phyloP scores from a whole-genome alignment of 2,797 vertebrate species.

The Pogonophryne albipinna region DNA sequence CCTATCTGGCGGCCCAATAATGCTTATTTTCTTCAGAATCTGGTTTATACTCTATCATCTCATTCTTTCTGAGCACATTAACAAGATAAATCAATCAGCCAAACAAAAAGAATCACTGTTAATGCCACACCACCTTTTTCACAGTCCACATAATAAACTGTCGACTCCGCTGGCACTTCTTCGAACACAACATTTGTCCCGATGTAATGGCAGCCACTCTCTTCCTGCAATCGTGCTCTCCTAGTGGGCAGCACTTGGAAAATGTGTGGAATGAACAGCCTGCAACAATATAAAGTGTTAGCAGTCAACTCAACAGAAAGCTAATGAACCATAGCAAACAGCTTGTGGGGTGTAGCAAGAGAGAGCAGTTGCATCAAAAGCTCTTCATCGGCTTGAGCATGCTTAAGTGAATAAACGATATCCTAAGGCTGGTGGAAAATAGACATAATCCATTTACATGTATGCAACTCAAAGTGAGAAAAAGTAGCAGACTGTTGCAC shows the following conservation, averaged over 20 bases:
- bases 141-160: conserved; percentile 45
- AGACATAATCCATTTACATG: conserved; percentile 71
- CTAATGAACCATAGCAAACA: conserved; percentile 83
- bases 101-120: conserved; percentile 24
- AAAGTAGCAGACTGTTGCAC: conserved; percentile 26
- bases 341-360: conserved; percentile 81
- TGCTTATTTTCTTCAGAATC: not conserved
- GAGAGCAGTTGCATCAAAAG: conserved; percentile 77
- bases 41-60: not conserved
- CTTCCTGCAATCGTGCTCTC: conserved; percentile 52
- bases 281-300: conserved; percentile 82
- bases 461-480: conserved; percentile 54
- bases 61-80: not conserved
- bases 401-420: conserved; percentile 77
- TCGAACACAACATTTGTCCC: conserved; percentile 53
- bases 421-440: conserved; percentile 70
- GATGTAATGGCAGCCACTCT: conserved; percentile 50
- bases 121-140: conserved; percentile 24
- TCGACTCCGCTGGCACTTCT: conserved; percentile 44
- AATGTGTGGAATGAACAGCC: conserved; percentile 74
- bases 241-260: conserved; percentile 66
- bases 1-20: too few species aligned
- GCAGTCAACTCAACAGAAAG: conserved; percentile 79
- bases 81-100: conserved; percentile 23
- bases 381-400: conserved; percentile 66